These are phyloP conservation scores for Hippolais icterina DNA, from an alignment of 2,113 vertebrate genomes.

Conservation along the genomic window DNA sequence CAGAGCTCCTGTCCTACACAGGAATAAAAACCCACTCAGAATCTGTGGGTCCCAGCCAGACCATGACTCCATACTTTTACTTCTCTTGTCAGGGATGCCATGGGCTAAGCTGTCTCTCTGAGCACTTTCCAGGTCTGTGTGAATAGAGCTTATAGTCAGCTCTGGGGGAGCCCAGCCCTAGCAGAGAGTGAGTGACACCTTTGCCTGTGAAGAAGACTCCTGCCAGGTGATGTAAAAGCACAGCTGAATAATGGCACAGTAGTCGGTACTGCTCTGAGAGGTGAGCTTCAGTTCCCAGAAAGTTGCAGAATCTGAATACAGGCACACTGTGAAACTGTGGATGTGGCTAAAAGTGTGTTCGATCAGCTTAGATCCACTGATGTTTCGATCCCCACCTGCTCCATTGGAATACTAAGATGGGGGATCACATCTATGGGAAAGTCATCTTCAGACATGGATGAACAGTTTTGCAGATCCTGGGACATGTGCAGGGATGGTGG, in stretches of 20 bases:
- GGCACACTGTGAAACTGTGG: neutral
- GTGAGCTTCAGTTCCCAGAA: neutral
- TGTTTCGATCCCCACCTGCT: neutral
- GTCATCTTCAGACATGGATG: neutral
- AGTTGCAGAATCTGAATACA: neutral
- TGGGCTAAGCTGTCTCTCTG: neutral
- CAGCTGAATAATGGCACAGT: neutral
- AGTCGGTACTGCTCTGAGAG: neutral
- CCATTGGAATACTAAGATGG: accelerated
- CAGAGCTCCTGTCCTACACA: neutral
- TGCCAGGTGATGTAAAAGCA: neutral
- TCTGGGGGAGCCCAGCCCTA: neutral
- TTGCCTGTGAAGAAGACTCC: neutral
- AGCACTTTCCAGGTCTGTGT: neutral
- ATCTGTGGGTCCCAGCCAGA: neutral
- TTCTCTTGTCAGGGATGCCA: neutral
- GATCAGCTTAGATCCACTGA: neutral
- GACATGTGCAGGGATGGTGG: neutral
- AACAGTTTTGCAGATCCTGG: neutral
- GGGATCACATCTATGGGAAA: neutral
- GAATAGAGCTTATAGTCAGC: neutral
- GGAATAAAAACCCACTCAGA: neutral
- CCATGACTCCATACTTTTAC: neutral
- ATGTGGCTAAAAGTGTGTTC: neutral
- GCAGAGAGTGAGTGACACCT: neutral